phyloP scores from a whole-genome alignment of 2,888 invertebrate species.

The Melolontha melolontha region DNA sequence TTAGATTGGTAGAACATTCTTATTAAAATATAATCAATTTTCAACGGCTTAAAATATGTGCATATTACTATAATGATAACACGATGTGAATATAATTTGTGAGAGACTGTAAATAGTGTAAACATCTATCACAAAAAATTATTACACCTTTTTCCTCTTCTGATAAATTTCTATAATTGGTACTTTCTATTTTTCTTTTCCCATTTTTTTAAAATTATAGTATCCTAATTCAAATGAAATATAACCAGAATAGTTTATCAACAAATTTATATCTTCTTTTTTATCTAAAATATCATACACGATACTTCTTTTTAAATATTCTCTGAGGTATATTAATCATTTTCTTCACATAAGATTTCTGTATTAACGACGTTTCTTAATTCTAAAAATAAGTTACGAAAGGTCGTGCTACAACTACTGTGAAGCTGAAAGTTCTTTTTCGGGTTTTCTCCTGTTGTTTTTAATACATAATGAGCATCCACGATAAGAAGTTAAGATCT shows the following conservation, averaged over 20 bases:
- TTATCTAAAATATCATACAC: conserved; percentile 43
- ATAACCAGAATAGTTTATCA: conserved; percentile 43
- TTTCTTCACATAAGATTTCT: conserved; percentile 45
- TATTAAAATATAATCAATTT: conserved; percentile 15
- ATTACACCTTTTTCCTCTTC: conserved; percentile 31
- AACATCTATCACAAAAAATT: conserved; percentile 46
- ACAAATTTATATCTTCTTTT: conserved; percentile 43
- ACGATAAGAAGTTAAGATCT: conserved; percentile 29
- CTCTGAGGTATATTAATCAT: conserved; percentile 44
- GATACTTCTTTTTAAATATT: conserved; percentile 41
- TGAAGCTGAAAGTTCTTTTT: conserved; percentile 41
- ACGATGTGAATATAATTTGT: conserved; percentile 23
- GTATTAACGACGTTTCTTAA: conserved; percentile 44
- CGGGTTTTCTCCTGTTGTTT: conserved; percentile 26
- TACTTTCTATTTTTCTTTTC: conserved; percentile 33
- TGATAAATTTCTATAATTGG: conserved; percentile 29
- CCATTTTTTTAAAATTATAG: conserved; percentile 33
- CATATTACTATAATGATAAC: conserved; percentile 25
- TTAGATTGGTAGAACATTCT: conserved; percentile 17
- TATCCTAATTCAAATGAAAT: conserved; percentile 35
- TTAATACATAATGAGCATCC: conserved; percentile 40
- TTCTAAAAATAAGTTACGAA: conserved; percentile 45
- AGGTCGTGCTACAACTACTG: conserved; percentile 41
- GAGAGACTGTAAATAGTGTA: conserved; percentile 37
- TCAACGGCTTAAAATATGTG: conserved; percentile 31